Conservation (phyloP, 2,113 vertebrate genomes). For the Sapajus apella region DNA sequence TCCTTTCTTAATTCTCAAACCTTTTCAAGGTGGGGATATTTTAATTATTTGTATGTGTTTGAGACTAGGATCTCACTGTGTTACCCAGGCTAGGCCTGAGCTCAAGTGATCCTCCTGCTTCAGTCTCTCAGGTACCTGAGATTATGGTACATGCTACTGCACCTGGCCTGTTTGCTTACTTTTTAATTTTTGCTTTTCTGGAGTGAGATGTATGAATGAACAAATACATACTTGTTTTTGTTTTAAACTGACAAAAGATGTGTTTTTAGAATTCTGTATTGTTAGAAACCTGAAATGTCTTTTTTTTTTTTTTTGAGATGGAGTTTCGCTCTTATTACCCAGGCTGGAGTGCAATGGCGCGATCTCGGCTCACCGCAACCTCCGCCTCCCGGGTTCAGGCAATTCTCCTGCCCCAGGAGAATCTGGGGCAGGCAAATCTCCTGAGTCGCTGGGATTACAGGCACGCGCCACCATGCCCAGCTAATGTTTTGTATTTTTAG, state of each 20-base stretch:
- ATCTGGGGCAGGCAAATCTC: too few relatives aligned
- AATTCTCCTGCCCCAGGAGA: too few relatives aligned
- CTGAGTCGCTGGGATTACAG: too few relatives aligned
- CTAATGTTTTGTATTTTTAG: too few relatives aligned
- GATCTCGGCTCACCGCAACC: too few relatives aligned
- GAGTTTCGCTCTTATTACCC: too few relatives aligned
- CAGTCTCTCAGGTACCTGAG: background rate
- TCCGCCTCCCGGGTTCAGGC: too few relatives aligned
- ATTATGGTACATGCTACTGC: background rate
- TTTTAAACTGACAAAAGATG: conserved; percentile 9
- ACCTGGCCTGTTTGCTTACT: background rate
- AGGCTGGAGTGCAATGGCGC: too few relatives aligned
- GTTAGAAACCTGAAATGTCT: conserved; percentile 22
- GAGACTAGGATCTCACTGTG: background rate
- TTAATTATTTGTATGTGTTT: background rate
- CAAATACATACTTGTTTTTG: background rate
- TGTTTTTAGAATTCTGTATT: conserved; percentile 24
- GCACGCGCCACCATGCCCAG: too few relatives aligned
- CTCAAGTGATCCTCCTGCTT: background rate
- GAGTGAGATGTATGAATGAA: background rate
- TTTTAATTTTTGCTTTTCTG: background rate
- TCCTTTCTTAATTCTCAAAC: background rate
- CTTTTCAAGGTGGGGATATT: background rate
- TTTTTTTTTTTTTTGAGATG: too few relatives aligned
- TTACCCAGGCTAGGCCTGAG: background rate